phyloP scores from a whole-genome alignment of 1,140 invertebrate genomes.

The Anastrepha obliqua region DNA sequence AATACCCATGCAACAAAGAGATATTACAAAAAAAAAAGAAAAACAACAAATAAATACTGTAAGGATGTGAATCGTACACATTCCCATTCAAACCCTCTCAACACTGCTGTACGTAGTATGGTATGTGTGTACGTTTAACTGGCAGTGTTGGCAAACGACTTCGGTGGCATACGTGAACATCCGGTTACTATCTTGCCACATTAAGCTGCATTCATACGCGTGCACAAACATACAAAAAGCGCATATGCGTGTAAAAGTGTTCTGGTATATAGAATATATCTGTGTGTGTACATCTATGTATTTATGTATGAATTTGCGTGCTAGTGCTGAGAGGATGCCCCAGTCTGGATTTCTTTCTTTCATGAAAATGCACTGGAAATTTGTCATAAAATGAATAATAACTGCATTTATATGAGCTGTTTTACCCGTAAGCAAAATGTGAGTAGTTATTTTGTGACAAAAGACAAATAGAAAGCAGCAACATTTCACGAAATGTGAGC shows the following conservation, averaged over 20 bases:
- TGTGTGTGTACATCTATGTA: too few relatives aligned
- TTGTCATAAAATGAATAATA: conserved; percentile 53
- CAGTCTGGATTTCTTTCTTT: background rate
- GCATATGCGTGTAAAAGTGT: too few relatives aligned
- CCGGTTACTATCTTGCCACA: conserved; percentile 22
- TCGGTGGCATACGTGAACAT: conserved; percentile 27
- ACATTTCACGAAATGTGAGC: conserved; percentile 7
- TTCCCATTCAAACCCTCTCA: background rate
- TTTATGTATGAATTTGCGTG: too few relatives aligned
- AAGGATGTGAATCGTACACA: conserved; percentile 13
- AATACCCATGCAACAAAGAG: background rate
- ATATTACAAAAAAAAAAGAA: background rate
- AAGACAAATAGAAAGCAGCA: conserved; percentile 26
- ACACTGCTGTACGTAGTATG: background rate
- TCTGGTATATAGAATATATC: too few relatives aligned
- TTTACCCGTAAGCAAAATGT: conserved; percentile 45
- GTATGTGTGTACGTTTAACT: background rate
- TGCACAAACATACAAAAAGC: background rate
- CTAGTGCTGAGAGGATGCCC: background rate
- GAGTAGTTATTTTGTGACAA: conserved; percentile 43
- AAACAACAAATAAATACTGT: background rate
- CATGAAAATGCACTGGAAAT: conserved; percentile 44
- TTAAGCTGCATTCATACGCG: background rate
- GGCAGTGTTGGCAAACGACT: conserved; percentile 29
- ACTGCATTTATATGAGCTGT: conserved; percentile 51